Conservation (phyloP, 2,888 invertebrate genomes). For the Pammene fasciana region DNA sequence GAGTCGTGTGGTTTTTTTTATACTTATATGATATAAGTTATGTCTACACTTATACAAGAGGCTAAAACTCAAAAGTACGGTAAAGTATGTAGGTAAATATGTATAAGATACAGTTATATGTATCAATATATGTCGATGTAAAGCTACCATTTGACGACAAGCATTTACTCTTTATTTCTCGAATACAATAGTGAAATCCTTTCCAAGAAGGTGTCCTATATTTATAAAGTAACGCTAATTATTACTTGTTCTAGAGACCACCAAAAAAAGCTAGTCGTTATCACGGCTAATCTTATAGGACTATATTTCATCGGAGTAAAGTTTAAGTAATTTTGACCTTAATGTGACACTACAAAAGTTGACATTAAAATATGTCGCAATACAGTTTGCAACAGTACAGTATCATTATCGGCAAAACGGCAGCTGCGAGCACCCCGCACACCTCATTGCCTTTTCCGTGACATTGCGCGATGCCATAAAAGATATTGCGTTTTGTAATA, state of each 20-base stretch:
- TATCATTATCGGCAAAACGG: constrained; percentile 65
- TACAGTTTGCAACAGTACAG: constrained; percentile 62
- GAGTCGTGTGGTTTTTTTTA: constrained; percentile 14
- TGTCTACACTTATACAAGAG: background rate
- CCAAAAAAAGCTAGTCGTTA: too few species aligned
- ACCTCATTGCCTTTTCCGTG: constrained; percentile 80
- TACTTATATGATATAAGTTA: background rate
- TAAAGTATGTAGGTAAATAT: background rate
- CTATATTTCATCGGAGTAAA: background rate
- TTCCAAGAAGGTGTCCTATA: too few species aligned
- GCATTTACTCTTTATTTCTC: too few species aligned
- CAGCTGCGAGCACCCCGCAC: constrained; percentile 70
- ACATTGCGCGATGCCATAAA: constrained; percentile 77
- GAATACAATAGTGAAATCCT: too few species aligned
- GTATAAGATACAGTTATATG: too few species aligned
- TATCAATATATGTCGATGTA: too few species aligned
- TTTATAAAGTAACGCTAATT: too few species aligned
- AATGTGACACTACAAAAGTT: background rate
- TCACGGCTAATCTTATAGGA: background rate
- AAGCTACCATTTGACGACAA: too few species aligned
- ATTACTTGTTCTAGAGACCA: too few species aligned
- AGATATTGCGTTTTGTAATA: constrained; percentile 73
- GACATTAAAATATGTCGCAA: constrained; percentile 31
- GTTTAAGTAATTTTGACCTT: background rate
- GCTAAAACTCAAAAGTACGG: background rate